Conservation (phyloP, 2,113 vertebrate genomes). For the Callithrix jacchus region DNA sequence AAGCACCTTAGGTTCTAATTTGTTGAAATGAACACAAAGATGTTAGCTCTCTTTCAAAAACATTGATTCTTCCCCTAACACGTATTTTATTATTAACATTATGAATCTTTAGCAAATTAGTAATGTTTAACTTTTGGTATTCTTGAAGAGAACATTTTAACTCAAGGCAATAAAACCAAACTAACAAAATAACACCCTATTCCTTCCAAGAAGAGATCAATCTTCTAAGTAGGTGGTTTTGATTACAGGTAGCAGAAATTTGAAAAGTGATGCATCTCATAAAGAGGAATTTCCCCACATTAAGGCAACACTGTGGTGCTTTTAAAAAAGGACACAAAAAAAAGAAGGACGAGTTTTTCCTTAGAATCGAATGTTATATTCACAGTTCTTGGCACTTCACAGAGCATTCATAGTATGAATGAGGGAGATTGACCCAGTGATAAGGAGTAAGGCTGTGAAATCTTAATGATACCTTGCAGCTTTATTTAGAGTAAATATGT, state of each 20-base stretch:
- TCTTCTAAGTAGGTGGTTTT: slow-evolving; percentile 76
- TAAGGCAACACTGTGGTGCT: slow-evolving; percentile 18
- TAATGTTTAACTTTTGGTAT: not conserved
- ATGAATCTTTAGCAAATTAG: slow-evolving; percentile 39
- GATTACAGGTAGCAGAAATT: slow-evolving; percentile 76
- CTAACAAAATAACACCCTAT: not conserved
- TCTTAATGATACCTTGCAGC: not conserved
- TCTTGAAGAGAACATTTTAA: slow-evolving; percentile 31
- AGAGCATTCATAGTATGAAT: not conserved
- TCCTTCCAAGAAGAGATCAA: not conserved
- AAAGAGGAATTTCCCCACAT: slow-evolving; percentile 69
- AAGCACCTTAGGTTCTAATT: not conserved
- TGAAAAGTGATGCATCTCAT: slow-evolving; percentile 71
- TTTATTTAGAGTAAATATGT: not conserved
- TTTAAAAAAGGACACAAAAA: not conserved
- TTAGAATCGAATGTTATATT: not conserved
- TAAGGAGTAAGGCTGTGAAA: not conserved
- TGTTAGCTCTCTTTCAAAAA: not conserved
- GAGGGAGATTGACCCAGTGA: not conserved
- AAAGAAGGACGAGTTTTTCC: not conserved
- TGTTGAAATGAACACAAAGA: not conserved
- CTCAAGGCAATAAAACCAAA: not conserved
- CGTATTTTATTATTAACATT: not conserved
- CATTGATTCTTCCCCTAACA: not conserved
- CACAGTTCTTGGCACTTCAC: not conserved